Evolutionary conservation across 2,113 vertebrate species (phyloP), one percentile per base, ranked within the genome.

Genomic region (Menura novaehollandiae): DNA sequence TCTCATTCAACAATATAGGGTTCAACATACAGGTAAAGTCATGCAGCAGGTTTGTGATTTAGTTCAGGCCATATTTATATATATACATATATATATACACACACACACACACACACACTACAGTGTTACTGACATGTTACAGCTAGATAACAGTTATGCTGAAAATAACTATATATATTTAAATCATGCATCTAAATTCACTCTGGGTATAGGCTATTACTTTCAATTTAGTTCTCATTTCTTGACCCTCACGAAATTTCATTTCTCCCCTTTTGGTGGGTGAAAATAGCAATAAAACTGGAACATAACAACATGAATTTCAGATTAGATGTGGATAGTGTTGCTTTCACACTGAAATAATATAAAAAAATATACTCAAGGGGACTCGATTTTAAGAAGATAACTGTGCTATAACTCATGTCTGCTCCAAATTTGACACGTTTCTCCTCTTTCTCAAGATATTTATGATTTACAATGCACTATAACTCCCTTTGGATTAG

Each of bases 241-340:
- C n/a, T 81, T 77, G 27, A 58, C 8, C 18, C 11, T 20, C n/a
- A 39, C 0, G 0, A 91, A 64, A 47, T 67, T 43, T 60, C 0
- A 1, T 27, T 39, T 81, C 73, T 89, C 15, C 8, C 27, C 10
- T 60, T 22, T 68, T 60, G 2, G 26, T 51, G 9, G 22, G 11
- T 39, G 30, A 60, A 83, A 82, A 85, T n/a, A 90, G 7, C 17
- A 78, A 67, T 32, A 59, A 92, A 95, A 56, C 19, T 67, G 71
- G 88, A 89, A 79, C 24, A 82, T 11, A 73, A 46, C 4, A 26
- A 37, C 33, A 76, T 44, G 3, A 8, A 83, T 82, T 95, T 89
- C 66, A 82, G 49, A 82, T 75, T 93, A 85, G n/a, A 60, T 63
- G 24, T 64, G 37, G 21, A 33, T 72, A 83, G 19, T n/a, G 12